These are phyloP conservation scores for Catonia carolina DNA, from an alignment of 2,888 invertebrate genomes.

Conservation along the genomic window DNA sequence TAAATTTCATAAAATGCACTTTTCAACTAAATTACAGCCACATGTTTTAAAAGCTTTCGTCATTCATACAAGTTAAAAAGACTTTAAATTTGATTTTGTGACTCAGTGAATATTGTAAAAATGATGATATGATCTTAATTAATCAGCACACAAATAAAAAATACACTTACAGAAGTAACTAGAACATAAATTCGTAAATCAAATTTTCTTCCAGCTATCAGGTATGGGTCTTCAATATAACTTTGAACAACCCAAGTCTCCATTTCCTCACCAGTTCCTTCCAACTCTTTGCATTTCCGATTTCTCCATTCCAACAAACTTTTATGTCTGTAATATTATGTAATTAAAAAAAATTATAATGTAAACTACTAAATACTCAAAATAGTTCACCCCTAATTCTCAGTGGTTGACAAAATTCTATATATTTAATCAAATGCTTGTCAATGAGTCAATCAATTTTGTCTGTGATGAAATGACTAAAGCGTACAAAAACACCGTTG, in stretches of 20 bases:
- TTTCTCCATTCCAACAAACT: slow-evolving; percentile 40
- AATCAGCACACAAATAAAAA: too few relatives aligned
- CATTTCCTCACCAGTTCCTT: slow-evolving; percentile 2
- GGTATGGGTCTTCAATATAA: slow-evolving; percentile 53
- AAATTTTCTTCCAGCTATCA: slow-evolving; percentile 55
- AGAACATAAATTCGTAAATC: slow-evolving; percentile 56
- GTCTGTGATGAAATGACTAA: too few relatives aligned
- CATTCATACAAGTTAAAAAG: too few relatives aligned
- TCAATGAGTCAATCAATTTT: too few relatives aligned
- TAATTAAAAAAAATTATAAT: not conserved
- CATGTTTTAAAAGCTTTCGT: too few relatives aligned
- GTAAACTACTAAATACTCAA: not conserved
- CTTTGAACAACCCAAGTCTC: slow-evolving; percentile 50
- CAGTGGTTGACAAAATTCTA: not conserved
- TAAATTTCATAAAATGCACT: too few relatives aligned
- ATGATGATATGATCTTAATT: too few relatives aligned
- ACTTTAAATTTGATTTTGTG: too few relatives aligned
- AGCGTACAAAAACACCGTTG: too few relatives aligned
- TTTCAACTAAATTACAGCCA: too few relatives aligned
- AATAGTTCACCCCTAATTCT: not conserved
- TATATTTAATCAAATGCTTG: too few relatives aligned
- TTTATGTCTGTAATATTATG: slow-evolving; percentile 31
- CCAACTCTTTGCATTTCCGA: slow-evolving; percentile 30
- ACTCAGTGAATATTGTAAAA: too few relatives aligned
- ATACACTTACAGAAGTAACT: slow-evolving; percentile 50